These are phyloP conservation scores for Drosophila novamexicana DNA, from an alignment of 1,140 invertebrate species.

Conservation along the genomic window DNA sequence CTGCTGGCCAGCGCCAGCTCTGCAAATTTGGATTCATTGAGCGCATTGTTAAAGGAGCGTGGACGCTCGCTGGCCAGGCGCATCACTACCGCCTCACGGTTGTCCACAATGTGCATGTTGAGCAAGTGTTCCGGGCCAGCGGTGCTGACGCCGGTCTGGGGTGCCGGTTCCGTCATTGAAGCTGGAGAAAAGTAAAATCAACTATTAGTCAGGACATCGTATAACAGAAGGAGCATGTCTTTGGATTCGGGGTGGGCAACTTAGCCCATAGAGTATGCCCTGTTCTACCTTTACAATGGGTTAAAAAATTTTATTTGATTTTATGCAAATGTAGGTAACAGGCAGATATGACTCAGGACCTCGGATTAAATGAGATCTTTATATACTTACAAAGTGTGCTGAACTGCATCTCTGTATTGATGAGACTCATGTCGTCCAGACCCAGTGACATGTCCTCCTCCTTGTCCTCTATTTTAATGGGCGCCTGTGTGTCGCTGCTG, in stretches of 20 bases:
- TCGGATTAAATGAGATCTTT: too few relatives aligned
- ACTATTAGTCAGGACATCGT: background rate
- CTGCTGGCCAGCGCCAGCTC: conserved; percentile 90
- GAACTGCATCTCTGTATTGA: conserved; percentile 74
- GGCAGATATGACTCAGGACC: too few relatives aligned
- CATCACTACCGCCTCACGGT: conserved; percentile 45
- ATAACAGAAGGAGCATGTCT: too few relatives aligned
- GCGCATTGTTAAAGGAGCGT: conserved; percentile 86
- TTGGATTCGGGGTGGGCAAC: too few relatives aligned
- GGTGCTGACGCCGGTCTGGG: conserved; percentile 27
- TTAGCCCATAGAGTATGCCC: too few relatives aligned
- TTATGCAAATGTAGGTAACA: too few relatives aligned
- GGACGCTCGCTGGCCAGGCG: conserved; percentile 58
- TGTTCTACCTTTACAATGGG: too few relatives aligned
- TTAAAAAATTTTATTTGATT: too few relatives aligned
- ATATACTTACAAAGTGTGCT: conserved; percentile 76
- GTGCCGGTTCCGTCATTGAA: conserved; percentile 67
- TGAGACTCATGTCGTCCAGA: conserved; percentile 68
- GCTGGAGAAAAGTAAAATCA: conserved; percentile 26
- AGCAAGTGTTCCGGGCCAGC: conserved; percentile 50
- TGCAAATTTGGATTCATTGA: conserved; percentile 89
- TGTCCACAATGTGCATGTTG: conserved; percentile 70
- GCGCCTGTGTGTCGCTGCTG: conserved; percentile 85
- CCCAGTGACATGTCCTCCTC: conserved; percentile 67
- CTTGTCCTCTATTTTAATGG: conserved; percentile 21